Evolutionary conservation across 2,797 vertebrate species (phyloP), one percentile per base, ranked within the genome.

Genomic region (Anomalospiza imberbis): DNA sequence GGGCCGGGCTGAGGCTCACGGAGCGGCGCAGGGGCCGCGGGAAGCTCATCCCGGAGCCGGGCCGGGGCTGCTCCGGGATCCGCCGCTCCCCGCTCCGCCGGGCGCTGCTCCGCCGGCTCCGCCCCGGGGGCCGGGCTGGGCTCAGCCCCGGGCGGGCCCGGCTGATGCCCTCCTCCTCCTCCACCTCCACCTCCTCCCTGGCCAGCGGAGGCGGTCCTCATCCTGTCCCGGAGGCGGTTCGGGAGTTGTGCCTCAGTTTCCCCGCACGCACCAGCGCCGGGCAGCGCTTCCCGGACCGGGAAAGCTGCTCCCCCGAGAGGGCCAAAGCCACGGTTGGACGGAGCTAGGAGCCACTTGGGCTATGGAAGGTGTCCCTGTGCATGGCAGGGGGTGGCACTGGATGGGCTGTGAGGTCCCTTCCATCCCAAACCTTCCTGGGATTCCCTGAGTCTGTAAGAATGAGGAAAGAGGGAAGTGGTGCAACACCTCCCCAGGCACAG

Each of bases 1-100:
- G 95, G 22, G 91, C 94, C 5, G 98, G 96, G 85, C 96, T 96
- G 77, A 98, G 97, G 91, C 98, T 98, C 13, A 97, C 97, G 36
- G 97, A 96, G 88, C 98, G 96, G 75, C 98, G 96, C 57, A 98
- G 89, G 79, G 97, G 97, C 83, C 97, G 96, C 45, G 98, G 96
- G 89, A 97, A 97, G 89, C 91, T 97, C 96, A 97, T 97, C 32
- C 93, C 63, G 88, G 45, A 44, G 31, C 61, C 50, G 73, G 17
- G 20, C 68, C 61, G 51, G 50, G 21, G 40, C 80, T 72, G 67
- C 45, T 54, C 83, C 48, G 63, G 12, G 65, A 45, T 76, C 57
- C 57, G 50, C 72, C 40, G 31, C 44, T 74, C 47, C 53, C 60
- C 82, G 74, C 78, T 94, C 87, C 65, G 51, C 71, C 78, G 86